Percentiles rank a stretch among this genome's conserved stretches.
Conservation (phyloP, 1,140 invertebrate species). For the Triops longicaudatus region DNA sequence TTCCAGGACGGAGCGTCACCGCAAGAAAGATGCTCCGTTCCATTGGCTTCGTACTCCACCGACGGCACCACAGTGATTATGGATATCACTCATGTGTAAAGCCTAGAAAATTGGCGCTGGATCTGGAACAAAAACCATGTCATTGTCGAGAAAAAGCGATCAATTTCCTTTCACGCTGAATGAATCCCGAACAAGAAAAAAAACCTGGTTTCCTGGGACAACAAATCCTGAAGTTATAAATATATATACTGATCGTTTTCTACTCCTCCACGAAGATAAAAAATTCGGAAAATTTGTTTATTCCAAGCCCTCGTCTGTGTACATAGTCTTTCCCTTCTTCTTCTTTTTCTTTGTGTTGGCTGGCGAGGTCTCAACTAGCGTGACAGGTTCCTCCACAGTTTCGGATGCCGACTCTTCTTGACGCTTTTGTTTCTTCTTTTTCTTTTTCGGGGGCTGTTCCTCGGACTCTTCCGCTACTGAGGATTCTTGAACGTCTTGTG, state of each 20-base stretch:
- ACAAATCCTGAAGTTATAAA: not conserved
- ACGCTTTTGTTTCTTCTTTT: conserved; percentile 18
- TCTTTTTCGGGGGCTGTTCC: conserved; percentile 17
- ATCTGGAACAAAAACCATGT: no score
- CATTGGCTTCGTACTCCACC: not conserved
- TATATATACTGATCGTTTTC: not conserved
- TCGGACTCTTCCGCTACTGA: not conserved
- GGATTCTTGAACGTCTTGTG: not conserved
- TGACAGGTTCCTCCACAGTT: not conserved
- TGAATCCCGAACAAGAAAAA: no score
- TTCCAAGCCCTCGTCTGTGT: not conserved
- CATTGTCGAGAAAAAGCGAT: no score
- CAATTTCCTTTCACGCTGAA: no score
- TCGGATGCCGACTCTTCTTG: not conserved
- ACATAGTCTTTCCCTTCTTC: not conserved
- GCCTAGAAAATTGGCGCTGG: not conserved
- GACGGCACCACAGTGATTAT: not conserved
- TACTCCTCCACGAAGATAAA: not conserved
- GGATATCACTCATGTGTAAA: not conserved
- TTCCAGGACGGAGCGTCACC: not conserved
- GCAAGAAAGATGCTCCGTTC: not conserved
- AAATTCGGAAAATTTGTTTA: not conserved
- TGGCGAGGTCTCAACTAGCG: not conserved
- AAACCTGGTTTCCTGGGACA: no score
- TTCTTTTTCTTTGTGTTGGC: not conserved